phyloP scores from a whole-genome alignment of 2,113 vertebrate species.

The Callospermophilus lateralis region DNA sequence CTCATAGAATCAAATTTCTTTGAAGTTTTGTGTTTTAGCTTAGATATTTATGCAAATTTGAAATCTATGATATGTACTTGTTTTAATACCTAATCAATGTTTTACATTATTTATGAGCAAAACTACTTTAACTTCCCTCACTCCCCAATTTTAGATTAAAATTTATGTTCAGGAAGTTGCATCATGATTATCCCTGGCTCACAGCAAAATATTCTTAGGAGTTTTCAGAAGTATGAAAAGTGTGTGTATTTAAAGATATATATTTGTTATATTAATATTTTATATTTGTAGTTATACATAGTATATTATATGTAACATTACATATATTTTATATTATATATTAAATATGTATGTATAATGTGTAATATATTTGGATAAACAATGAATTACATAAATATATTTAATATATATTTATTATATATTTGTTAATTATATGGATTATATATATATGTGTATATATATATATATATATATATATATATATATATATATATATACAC shows the following conservation, averaged over 20 bases:
- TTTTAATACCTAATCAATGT: constrained; percentile 66
- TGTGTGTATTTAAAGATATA: too few species aligned
- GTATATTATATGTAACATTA: too few species aligned
- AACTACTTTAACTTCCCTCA: constrained; percentile 45
- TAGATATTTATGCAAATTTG: constrained; percentile 20
- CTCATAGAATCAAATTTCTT: background rate
- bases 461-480: too few species aligned
- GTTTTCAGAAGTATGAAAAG: constrained; percentile 24
- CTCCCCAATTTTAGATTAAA: constrained; percentile 52
- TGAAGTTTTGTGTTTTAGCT: constrained; percentile 41
- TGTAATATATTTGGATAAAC: too few species aligned
- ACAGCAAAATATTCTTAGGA: constrained; percentile 18
- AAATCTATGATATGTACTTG: constrained; percentile 14
- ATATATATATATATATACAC: too few species aligned
- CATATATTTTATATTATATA: too few species aligned
- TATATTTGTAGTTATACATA: background rate
- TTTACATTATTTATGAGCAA: constrained; percentile 70
- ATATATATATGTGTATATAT: too few species aligned
- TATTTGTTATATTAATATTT: too few species aligned
- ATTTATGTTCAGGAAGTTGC: constrained; percentile 16
- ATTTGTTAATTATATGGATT: background rate
- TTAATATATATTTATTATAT: too few species aligned
- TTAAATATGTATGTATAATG: too few species aligned
- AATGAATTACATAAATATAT: too few species aligned
- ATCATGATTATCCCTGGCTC: background rate